These are phyloP conservation scores for Pseudomyrmex concolor DNA, from an alignment of 1,140 invertebrate species.

Conservation along the genomic window DNA sequence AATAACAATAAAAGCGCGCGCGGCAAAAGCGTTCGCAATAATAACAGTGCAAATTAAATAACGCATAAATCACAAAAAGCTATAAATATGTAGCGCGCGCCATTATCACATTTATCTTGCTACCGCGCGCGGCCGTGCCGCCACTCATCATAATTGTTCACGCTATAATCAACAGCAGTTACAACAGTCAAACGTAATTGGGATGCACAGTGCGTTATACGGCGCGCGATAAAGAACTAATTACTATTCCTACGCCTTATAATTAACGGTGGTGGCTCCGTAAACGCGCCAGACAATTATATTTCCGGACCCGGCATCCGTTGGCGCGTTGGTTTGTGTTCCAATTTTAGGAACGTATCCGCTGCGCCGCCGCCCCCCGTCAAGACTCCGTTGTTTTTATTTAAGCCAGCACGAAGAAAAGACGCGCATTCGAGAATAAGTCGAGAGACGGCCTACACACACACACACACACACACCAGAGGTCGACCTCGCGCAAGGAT, in stretches of 20 bases:
- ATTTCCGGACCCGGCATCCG: not conserved
- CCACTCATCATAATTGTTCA: conserved; percentile 47
- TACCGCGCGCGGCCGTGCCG: conserved; percentile 6
- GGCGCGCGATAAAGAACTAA: conserved; percentile 61
- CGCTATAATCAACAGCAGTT: conserved; percentile 47
- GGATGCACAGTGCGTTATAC: conserved; percentile 38
- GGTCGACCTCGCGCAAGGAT: no score
- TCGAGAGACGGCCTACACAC: conserved; percentile 64
- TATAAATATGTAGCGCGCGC: conserved; percentile 44
- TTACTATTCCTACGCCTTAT: conserved; percentile 57
- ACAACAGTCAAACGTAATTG: conserved; percentile 62
- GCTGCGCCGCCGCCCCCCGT: not conserved
- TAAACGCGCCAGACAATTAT: conserved; percentile 34
- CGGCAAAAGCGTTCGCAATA: conserved; percentile 28
- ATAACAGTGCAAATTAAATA: conserved; percentile 33
- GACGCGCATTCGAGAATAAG: conserved; percentile 24
- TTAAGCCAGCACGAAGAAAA: not conserved
- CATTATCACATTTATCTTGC: conserved; percentile 51
- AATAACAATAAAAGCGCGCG: conserved; percentile 11
- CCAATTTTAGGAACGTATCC: not conserved
- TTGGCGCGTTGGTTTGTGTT: not conserved
- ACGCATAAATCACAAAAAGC: conserved; percentile 43
- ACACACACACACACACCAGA: no score
- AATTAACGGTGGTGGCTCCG: conserved; percentile 55
- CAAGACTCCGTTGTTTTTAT: conserved; percentile 35